Base-by-base conservation (phyloP, 1,140 invertebrate species). In the Apis cerana region DNA sequence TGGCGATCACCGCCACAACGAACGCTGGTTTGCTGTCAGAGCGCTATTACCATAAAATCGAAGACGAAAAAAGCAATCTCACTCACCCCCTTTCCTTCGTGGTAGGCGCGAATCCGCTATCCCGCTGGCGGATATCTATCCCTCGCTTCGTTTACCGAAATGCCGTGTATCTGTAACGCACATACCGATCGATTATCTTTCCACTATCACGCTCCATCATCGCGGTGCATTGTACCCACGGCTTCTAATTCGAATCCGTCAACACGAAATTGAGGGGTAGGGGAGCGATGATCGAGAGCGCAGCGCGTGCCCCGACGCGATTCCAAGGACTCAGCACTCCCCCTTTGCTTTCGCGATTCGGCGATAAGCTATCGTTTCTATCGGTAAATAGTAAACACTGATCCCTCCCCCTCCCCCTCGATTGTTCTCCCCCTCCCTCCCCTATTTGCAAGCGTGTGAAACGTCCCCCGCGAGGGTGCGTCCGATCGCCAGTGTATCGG, bases 351-450 rank as follows among this genome's bases (percentile, higher is more conserved):
- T 27, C 48, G 19, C 43, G 12, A 19, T 17, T 50, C n/a, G 27
- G 61, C 23, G 72, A 74, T 83, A 74, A 85, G 82, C 71, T 70
- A 70, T 75, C 65, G 50, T 72, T 27, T 65, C 48, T 80, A 82
- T 86, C 82, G 71, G 79, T 62, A 86, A 87, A 89, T 80, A 77
- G 76, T 75, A 79, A 84, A 84, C 87, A 43, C 1, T 52, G 69
- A 75, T 56, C 59, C 58, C 65, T 54, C 50, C 5, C 33, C 33
- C 33, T 7, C 43, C 5, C 33, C 33, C 33, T 43, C 43, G 74
- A 89, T 88, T 82, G 79, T 78, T 50, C 65, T 54, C 50, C 33
- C 5, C 33, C 1, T 27, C 1, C 27, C 27, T 27, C 27, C 23
- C 71, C 61, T 62, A 76, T 87, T 87, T 78, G 85, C 62, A 54